Percentiles rank a stretch among this genome's conserved stretches.
Evolutionary conservation across 2,113 vertebrate genomes (phyloP).

Genomic region (Hepsetus odoe): DNA sequence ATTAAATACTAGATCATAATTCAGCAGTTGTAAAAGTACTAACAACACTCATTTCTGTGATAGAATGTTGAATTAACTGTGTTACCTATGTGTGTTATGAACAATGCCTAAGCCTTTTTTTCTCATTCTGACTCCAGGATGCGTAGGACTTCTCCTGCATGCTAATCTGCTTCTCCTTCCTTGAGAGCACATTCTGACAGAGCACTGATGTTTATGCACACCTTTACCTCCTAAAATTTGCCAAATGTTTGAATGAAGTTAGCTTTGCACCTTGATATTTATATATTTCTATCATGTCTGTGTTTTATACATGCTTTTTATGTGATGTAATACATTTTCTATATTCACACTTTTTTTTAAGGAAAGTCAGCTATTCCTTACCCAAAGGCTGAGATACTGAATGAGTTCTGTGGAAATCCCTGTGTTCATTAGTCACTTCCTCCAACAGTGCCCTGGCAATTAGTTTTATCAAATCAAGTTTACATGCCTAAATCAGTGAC

Average conservation of each 20-base stretch:
- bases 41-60: background rate
- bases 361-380: background rate
- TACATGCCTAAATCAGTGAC: no score
- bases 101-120: background rate
- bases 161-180: slow-evolving; percentile 45
- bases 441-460: background rate
- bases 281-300: background rate
- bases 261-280: slow-evolving; percentile 19
- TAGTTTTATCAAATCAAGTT: no score
- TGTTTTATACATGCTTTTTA: background rate
- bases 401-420: background rate
- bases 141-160: slow-evolving; percentile 39
- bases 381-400: background rate
- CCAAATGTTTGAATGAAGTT: background rate
- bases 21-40: background rate
- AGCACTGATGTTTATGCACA: background rate
- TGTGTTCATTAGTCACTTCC: background rate
- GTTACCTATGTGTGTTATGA: background rate
- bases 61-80: background rate
- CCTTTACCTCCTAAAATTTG: slow-evolving; percentile 6
- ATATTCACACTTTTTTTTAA: background rate
- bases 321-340: background rate
- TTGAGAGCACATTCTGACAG: slow-evolving; percentile 19
- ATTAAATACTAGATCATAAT: background rate
- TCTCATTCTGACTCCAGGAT: slow-evolving; percentile 47